Conservation (phyloP, 2,888 invertebrate genomes). For the Ophioninae sp. region DNA sequence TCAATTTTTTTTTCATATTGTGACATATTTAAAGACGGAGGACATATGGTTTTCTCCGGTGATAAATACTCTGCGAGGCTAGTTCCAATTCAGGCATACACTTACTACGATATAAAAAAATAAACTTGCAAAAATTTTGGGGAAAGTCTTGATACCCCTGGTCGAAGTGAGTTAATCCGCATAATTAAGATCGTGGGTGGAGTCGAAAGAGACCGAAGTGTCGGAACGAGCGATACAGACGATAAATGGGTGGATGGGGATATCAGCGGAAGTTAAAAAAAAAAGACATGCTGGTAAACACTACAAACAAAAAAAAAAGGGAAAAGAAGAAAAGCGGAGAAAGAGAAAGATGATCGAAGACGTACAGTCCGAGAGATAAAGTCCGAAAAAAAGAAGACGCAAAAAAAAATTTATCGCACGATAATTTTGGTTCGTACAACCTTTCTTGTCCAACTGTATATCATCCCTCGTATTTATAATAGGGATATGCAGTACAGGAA, state of each 20-base stretch:
- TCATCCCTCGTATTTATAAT: constrained; percentile 42
- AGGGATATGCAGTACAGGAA: constrained; percentile 42
- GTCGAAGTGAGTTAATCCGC: not conserved
- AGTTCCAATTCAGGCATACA: too few species aligned
- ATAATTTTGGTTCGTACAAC: constrained; percentile 15
- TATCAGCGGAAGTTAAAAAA: constrained; percentile 17
- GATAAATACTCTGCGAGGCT: too few species aligned
- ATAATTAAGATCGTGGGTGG: constrained; percentile 1
- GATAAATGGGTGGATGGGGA: constrained; percentile 1
- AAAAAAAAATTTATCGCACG: constrained; percentile 11
- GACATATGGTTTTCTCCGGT: too few species aligned
- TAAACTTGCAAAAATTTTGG: not conserved
- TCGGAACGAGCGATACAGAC: constrained; percentile 20
- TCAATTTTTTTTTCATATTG: too few species aligned
- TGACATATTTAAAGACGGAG: too few species aligned
- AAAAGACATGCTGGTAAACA: not conserved
- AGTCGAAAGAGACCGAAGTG: constrained; percentile 36
- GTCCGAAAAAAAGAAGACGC: not conserved
- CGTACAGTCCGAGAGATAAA: not conserved
- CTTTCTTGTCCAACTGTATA: constrained; percentile 34
- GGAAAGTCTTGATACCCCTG: not conserved
- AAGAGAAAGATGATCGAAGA: constrained; percentile 19
- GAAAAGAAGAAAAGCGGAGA: not conserved
- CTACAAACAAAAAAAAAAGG: not conserved
- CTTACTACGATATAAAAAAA: not conserved